These are phyloP conservation scores for Cataglyphis hispanica DNA, from an alignment of 1,140 invertebrate species.

Conservation along the genomic window DNA sequence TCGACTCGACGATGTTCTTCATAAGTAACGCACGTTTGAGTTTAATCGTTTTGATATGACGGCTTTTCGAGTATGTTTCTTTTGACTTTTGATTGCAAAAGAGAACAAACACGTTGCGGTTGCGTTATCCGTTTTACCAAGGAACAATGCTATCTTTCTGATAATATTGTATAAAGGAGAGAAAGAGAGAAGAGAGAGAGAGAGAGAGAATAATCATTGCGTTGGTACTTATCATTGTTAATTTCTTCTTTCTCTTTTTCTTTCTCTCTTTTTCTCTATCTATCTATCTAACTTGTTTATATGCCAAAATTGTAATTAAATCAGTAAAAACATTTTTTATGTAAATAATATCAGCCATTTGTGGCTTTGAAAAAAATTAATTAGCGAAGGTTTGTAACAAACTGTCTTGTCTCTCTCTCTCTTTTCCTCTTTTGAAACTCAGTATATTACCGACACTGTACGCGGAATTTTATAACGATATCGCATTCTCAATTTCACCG, in stretches of 20 bases:
- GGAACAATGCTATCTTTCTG: neutral
- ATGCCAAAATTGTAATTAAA: too few species aligned
- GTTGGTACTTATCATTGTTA: neutral
- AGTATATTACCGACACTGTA: neutral
- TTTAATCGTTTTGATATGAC: neutral
- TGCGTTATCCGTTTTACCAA: neutral
- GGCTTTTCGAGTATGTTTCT: too few species aligned
- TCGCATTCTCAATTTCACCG: neutral
- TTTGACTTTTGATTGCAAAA: too few species aligned
- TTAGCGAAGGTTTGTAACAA: neutral
- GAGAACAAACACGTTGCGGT: too few species aligned
- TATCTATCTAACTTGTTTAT: too few species aligned
- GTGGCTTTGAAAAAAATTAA: neutral
- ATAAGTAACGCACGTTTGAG: conserved; percentile 46
- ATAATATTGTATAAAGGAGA: neutral
- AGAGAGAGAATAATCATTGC: neutral
- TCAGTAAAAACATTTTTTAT: neutral
- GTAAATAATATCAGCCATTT: neutral
- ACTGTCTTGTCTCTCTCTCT: too few species aligned
- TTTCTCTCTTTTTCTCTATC: too few species aligned
- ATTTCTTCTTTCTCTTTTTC: neutral
- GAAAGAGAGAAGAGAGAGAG: neutral
- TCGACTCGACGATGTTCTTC: conserved; percentile 77
- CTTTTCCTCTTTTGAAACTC: too few species aligned
- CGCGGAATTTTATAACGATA: neutral